A percentile compares a stretch with the other conserved stretches of the same genome.
Evolutionary conservation across 2,113 vertebrate genomes (phyloP).

Genomic region (Zapus hudsonius): DNA sequence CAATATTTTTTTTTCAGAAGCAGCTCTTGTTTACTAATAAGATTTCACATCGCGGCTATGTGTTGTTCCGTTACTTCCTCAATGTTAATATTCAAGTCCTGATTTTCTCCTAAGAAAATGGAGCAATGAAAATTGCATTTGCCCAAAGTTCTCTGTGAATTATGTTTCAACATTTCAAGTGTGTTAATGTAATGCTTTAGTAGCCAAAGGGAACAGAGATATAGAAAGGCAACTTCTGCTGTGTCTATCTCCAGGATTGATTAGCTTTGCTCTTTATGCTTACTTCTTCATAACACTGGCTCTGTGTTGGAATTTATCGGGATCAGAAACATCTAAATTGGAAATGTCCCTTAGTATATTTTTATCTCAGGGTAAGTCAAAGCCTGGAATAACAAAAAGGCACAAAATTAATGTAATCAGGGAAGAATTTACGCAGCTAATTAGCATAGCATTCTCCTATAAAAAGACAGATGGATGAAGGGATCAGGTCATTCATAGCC

Average conservation of each 20-base stretch:
- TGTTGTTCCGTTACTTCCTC: conserved; percentile 80
- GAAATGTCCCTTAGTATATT: conserved; percentile 75
- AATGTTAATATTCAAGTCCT: conserved; percentile 83
- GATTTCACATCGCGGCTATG: conserved; percentile 83
- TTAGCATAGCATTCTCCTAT: conserved; percentile 75
- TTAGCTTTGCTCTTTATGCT: conserved; percentile 56
- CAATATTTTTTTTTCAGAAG: conserved; percentile 87
- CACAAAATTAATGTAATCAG: conserved; percentile 76
- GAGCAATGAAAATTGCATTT: conserved; percentile 83
- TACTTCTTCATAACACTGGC: conserved; percentile 72
- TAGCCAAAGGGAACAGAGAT: conserved; percentile 75
- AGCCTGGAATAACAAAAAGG: conserved; percentile 76
- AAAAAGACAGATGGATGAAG: conserved; percentile 79
- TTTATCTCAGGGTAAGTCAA: conserved; percentile 79
- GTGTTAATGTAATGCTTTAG: conserved; percentile 76
- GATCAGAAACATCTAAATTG: conserved; percentile 74
- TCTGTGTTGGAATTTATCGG: conserved; percentile 65
- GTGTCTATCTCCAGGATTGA: conserved; percentile 60
- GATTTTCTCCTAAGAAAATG: conserved; percentile 83
- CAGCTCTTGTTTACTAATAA: conserved; percentile 88
- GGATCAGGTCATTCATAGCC: conserved; percentile 69
- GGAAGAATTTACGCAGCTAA: conserved; percentile 77
- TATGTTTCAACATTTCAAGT: conserved; percentile 78
- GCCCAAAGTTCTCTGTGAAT: conserved; percentile 80
- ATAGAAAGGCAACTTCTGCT: conserved; percentile 53